Evolutionary conservation across 1,140 invertebrate genomes (phyloP), one percentile per base, ranked within the genome.

Genomic region (Rhagoletis pomonella): DNA sequence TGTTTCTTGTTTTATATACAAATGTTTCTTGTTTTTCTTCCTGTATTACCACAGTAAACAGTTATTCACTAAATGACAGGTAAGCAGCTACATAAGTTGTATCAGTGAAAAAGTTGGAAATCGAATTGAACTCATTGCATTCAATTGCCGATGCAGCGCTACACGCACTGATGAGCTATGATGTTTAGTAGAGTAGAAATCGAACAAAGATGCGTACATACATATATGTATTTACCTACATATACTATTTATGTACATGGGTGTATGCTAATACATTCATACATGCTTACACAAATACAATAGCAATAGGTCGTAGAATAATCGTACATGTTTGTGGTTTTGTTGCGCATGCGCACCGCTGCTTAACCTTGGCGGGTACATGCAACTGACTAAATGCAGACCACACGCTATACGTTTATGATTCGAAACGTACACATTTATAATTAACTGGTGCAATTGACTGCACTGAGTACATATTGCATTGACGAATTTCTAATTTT

Each of bases 101-200:
- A 29, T 29, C 47, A 81, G 73, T 50, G 42, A 81, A 55, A 81
- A 29, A 81, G 73, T 4, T 81, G 73, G 47, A 81, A 55, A 81
- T 81, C 7, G 47, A 81, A 81, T n/a, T 81, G 73, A 81, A 81
- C 50, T 81, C n/a, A 81, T n/a, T 58, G 73, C n/a, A 55, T 4
- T 55, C 73, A 55, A 55, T 55, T n/a, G n/a, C 0, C 17, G 47
- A 17, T 55, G 73, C n/a, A 81, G 4, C 44, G 73, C 50, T 81
- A 58, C 17, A 81, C 17, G 47, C 73, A 47, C 73, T 81, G 73
- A 58, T 81, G 73, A 19, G 47, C 44, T 4, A 62, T 9, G 29
- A 4, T 62, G 60, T 14, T 62, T 17, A 62, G 2, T 62, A 62
- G 60, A 62, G 60, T 62, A 62, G 60, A 62, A 62, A 62, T 62